These are phyloP conservation scores for Acrocephalus scirpaceus DNA, from an alignment of 2,797 vertebrate species.

Conservation along the genomic window DNA sequence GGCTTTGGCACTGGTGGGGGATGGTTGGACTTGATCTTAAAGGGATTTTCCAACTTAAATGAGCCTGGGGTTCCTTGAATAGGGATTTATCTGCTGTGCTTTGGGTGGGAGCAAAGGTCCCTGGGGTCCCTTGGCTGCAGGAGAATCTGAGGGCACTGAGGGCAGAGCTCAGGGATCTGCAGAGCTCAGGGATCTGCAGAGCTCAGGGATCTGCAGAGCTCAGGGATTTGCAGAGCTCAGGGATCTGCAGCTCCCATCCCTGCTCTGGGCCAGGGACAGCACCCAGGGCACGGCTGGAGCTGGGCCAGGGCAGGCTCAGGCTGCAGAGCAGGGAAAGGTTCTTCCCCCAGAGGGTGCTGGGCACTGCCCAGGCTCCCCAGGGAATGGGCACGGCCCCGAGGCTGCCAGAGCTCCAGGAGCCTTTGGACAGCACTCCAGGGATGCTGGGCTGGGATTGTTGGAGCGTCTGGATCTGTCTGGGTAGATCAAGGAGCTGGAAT, in stretches of 20 bases:
- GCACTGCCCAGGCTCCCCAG: background rate
- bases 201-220: background rate
- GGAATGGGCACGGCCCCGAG: background rate
- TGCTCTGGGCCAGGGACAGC: background rate
- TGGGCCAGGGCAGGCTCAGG: background rate
- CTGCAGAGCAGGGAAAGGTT: background rate
- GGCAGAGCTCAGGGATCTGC: background rate
- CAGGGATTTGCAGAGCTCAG: background rate
- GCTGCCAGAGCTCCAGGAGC: background rate
- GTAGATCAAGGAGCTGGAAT: accelerated
- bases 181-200: background rate
- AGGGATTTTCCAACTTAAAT: background rate
- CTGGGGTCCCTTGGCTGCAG: background rate
- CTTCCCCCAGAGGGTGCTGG: background rate
- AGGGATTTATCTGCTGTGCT: accelerated
- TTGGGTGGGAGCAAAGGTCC: background rate
- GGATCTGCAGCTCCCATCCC: background rate
- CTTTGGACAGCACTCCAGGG: background rate
- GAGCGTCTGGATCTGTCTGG: background rate
- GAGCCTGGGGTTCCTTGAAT: background rate
- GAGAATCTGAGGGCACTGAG: background rate
- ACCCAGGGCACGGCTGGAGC: background rate
- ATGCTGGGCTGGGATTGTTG: background rate
- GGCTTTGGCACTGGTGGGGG: background rate
- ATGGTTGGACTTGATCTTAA: background rate